Conservation (phyloP, 2,113 vertebrate species). For the Zosterops lateralis region DNA sequence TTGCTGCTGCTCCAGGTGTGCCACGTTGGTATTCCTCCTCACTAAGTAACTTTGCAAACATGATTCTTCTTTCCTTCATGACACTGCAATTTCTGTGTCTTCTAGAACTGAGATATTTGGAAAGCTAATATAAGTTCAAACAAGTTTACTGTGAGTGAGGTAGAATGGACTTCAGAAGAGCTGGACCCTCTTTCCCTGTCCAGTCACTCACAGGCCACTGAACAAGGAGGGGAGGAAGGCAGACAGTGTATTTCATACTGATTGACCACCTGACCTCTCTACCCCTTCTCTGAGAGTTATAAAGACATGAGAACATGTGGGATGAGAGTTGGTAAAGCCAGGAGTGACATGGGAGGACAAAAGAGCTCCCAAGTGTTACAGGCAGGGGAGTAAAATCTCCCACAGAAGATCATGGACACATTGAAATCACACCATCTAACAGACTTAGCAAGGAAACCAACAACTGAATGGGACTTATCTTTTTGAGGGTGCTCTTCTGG, state of each 20-base stretch:
- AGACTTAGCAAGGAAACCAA: background rate
- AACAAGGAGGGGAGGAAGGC: background rate
- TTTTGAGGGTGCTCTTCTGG: background rate
- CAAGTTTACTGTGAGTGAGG: background rate
- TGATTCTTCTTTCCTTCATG: background rate
- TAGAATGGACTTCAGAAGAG: background rate
- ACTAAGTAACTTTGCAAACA: background rate
- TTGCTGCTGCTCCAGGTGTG: background rate
- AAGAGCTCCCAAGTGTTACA: background rate
- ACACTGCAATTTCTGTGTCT: background rate
- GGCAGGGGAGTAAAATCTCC: background rate
- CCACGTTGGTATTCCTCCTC: background rate
- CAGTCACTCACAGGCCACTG: background rate
- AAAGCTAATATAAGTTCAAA: background rate
- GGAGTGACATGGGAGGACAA: background rate
- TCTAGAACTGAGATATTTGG: background rate
- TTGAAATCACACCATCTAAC: background rate
- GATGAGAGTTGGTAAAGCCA: background rate
- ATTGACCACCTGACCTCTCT: background rate
- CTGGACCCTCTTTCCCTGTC: background rate
- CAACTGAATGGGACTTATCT: background rate
- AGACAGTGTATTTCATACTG: background rate
- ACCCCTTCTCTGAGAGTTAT: background rate
- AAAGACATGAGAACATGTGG: accelerated
- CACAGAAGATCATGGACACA: background rate